Evolutionary conservation across 2,888 invertebrate species (phyloP).

Genomic region (Callyntrura sp.): DNA sequence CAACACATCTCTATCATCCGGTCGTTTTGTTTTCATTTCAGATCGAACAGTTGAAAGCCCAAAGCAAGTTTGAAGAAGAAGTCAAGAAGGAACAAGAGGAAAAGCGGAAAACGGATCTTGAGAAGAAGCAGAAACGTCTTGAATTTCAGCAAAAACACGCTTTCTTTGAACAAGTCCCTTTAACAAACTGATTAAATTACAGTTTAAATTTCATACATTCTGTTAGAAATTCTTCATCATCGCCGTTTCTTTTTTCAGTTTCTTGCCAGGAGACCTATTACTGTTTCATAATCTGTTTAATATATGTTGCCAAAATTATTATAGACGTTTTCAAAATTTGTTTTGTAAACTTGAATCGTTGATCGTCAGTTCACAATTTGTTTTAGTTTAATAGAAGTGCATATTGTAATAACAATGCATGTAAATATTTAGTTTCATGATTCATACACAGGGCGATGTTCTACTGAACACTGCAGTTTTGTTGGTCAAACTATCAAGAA

Average conservation of each 20-base stretch:
- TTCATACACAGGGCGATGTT: neutral
- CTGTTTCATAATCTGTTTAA: constrained; percentile 18
- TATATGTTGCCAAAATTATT: constrained; percentile 46
- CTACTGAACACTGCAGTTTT: neutral
- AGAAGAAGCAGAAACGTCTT: constrained; percentile 91
- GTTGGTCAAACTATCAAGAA: neutral
- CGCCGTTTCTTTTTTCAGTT: neutral
- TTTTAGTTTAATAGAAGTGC: neutral
- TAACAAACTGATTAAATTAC: constrained; percentile 71
- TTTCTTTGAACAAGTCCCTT: constrained; percentile 88
- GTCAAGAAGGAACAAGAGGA: constrained; percentile 97
- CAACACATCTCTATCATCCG: neutral
- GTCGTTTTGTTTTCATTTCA: constrained; percentile 85
- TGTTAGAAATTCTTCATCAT: neutral
- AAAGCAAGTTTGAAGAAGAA: constrained; percentile 96
- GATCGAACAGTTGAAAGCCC: constrained; percentile 93
- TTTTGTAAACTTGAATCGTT: neutral
- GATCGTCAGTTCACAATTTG: neutral
- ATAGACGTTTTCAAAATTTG: neutral
- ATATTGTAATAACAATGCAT: neutral
- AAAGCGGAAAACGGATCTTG: constrained; percentile 93
- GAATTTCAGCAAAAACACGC: constrained; percentile 96
- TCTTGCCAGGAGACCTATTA: constrained; percentile 3
- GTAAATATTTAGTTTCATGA: neutral
- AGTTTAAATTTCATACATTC: constrained; percentile 5